phyloP scores from a whole-genome alignment of 2,888 invertebrate species.

The Gastracanthus pulcherrimus region DNA sequence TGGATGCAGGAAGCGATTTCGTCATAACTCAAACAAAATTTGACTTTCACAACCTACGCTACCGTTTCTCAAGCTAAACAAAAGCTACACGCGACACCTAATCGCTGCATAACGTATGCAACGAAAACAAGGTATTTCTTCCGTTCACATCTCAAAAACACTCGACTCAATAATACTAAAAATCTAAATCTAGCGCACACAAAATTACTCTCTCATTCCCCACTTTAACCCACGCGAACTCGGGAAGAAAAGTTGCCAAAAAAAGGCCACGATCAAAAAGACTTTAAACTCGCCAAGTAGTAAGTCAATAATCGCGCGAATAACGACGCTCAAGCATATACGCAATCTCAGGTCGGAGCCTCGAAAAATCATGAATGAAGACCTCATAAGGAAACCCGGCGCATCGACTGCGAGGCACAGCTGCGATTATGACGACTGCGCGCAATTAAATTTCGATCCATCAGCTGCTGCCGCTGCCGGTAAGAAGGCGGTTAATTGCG shows the following conservation, averaged over 20 bases:
- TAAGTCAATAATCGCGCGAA: not conserved
- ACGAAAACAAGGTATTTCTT: no score
- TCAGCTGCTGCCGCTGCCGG: not conserved
- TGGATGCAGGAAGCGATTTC: not conserved
- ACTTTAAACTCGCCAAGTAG: no score
- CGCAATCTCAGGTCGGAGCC: no score
- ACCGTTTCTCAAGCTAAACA: not conserved
- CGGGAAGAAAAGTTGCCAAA: not conserved
- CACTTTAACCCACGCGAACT: no score
- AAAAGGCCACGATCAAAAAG: not conserved
- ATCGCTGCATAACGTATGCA: not conserved
- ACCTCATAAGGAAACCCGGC: not conserved
- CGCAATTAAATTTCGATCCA: conserved; percentile 15
- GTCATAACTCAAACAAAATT: conserved; percentile 6
- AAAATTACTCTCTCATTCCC: not conserved
- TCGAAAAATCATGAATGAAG: conserved; percentile 13
- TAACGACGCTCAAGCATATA: not conserved
- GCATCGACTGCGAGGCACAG: not conserved
- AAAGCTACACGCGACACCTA: not conserved
- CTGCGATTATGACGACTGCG: not conserved
- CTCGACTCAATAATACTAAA: not conserved
- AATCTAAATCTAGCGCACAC: no score
- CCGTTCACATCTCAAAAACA: not conserved
- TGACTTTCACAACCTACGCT: conserved; percentile 10
- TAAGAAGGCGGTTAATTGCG: not conserved